phyloP scores from a whole-genome alignment of 2,888 invertebrate genomes.

The Dicyrtoma fusca region DNA sequence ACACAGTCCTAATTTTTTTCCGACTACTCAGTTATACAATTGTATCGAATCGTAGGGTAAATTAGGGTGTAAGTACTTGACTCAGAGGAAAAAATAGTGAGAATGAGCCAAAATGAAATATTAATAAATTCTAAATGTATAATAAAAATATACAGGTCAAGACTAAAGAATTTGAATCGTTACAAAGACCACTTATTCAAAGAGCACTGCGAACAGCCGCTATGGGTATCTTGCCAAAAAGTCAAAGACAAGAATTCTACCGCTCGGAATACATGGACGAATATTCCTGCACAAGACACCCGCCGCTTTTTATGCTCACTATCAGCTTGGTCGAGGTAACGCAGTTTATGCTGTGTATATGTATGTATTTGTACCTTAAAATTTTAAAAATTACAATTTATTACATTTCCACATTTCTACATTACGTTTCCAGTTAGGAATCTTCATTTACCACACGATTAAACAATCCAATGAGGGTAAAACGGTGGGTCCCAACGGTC shows the following conservation, averaged over 20 bases:
- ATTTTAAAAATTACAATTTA: not conserved
- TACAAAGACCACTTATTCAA: constrained; percentile 55
- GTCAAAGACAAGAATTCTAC: constrained; percentile 75
- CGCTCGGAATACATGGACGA: constrained; percentile 79
- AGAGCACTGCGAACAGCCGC: constrained; percentile 59
- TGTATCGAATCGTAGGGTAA: too few relatives aligned
- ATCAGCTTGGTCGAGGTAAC: constrained; percentile 83
- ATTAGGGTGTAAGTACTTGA: too few relatives aligned
- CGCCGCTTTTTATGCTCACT: constrained; percentile 85
- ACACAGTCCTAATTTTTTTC: too few relatives aligned
- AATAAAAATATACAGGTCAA: too few relatives aligned
- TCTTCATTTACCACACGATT: constrained; percentile 64
- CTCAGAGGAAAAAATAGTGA: too few relatives aligned
- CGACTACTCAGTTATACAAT: too few relatives aligned
- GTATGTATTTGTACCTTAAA: not conserved
- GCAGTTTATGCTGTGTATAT: not conserved
- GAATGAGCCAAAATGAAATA: too few relatives aligned
- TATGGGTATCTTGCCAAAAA: constrained; percentile 62
- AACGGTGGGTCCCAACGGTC: constrained; percentile 62
- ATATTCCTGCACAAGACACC: constrained; percentile 86
- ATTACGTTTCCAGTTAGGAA: constrained; percentile 61
- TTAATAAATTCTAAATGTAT: too few relatives aligned
- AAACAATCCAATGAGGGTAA: constrained; percentile 58
- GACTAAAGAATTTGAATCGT: constrained; percentile 54
- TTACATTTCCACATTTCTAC: not conserved